These are phyloP conservation scores for Bellardia pandia DNA, from an alignment of 2,888 invertebrate species.

Conservation along the genomic window DNA sequence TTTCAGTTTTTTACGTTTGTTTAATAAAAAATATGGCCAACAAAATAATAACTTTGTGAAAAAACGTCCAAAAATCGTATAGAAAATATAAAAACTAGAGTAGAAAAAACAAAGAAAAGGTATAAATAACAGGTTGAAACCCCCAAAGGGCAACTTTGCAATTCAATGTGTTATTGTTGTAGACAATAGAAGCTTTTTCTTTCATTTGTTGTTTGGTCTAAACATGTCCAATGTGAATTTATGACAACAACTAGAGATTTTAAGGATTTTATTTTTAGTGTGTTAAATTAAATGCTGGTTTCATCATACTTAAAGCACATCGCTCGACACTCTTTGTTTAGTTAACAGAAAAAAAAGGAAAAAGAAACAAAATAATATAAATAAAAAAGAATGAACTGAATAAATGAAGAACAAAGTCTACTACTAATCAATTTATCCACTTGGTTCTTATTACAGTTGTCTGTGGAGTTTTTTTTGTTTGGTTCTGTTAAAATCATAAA, in stretches of 20 bases:
- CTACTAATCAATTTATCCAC: conserved; percentile 69
- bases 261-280: conserved; percentile 25
- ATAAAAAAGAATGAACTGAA: neutral
- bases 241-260: conserved; percentile 47
- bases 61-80: conserved; percentile 20
- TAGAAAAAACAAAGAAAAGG: conserved; percentile 52
- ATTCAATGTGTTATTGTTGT: conserved; percentile 51
- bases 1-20: conserved; percentile 33
- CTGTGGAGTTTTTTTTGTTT: conserved; percentile 21
- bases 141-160: conserved; percentile 39
- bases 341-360: neutral
- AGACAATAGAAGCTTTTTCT: conserved; percentile 30
- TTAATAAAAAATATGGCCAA: conserved; percentile 27
- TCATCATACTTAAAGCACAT: conserved; percentile 56
- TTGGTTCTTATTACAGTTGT: conserved; percentile 50
- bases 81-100: conserved; percentile 35
- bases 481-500: neutral
- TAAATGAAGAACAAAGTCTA: conserved; percentile 61
- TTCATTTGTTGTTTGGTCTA: conserved; percentile 47
- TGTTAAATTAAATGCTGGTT: conserved; percentile 54
- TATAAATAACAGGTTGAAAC: conserved; percentile 67
- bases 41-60: conserved; percentile 21
- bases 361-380: conserved; percentile 15
- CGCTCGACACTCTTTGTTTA: conserved; percentile 33
- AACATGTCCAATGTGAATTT: conserved; percentile 61